These are phyloP conservation scores for Cyrtorhinus lividipennis DNA, from an alignment of 1,140 invertebrate species.

Conservation along the genomic window DNA sequence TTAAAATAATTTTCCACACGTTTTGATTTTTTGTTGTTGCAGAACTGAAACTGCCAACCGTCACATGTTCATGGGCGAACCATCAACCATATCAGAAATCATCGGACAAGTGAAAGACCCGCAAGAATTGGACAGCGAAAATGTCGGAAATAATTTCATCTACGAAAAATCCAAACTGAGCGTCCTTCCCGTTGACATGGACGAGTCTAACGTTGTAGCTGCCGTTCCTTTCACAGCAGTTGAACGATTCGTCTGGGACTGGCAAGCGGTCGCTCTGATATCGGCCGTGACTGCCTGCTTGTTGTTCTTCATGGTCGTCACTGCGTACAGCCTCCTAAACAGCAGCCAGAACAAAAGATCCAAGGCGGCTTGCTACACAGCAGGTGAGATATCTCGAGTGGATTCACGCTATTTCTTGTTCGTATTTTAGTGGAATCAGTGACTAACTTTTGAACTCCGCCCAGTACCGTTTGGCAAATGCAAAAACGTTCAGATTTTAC, in stretches of 20 bases:
- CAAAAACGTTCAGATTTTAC: no score
- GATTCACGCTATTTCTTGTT: neutral
- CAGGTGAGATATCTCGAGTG: neutral
- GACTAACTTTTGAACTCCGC: no score
- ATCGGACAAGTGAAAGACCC: slow-evolving; percentile 14
- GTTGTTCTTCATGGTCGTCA: slow-evolving; percentile 45
- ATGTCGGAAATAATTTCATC: slow-evolving; percentile 10
- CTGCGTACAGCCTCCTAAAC: slow-evolving; percentile 44
- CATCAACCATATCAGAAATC: slow-evolving; percentile 19
- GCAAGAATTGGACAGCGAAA: slow-evolving; percentile 13
- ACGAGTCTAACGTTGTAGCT: slow-evolving; percentile 5
- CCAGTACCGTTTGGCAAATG: no score
- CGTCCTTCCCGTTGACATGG: slow-evolving; percentile 4
- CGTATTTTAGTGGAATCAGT: no score
- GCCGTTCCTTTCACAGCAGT: slow-evolving; percentile 22
- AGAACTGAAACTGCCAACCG: slow-evolving; percentile 10
- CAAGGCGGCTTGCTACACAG: slow-evolving; percentile 27
- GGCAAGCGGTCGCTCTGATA: slow-evolving; percentile 43
- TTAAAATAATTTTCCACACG: no score
- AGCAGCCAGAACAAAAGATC: slow-evolving; percentile 43
- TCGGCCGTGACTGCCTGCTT: slow-evolving; percentile 44
- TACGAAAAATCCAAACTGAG: slow-evolving; percentile 13
- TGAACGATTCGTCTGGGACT: slow-evolving; percentile 31
- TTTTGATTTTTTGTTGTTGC: neutral
- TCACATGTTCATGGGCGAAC: slow-evolving; percentile 19